These are phyloP conservation scores for Apodemus sylvaticus DNA, from an alignment of 2,113 vertebrate genomes.

Conservation along the genomic window DNA sequence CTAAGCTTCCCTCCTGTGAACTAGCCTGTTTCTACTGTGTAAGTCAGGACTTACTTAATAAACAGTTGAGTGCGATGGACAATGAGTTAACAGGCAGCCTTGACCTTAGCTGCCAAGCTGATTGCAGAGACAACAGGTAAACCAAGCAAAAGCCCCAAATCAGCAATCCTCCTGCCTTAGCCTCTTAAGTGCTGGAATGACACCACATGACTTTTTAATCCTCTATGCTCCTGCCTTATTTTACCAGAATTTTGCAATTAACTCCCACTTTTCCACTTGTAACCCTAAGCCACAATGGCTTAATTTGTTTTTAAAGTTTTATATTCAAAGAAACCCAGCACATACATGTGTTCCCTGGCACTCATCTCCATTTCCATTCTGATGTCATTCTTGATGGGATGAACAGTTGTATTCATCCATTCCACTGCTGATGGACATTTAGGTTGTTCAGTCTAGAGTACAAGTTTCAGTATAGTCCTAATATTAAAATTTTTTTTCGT, in stretches of 20 bases:
- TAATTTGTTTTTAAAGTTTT: conserved; percentile 5
- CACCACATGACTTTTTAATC: not conserved
- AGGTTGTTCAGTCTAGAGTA: not conserved
- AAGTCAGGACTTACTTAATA: not conserved
- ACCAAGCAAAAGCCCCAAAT: not conserved
- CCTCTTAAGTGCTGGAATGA: not conserved
- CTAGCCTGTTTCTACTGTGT: not conserved
- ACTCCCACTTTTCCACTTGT: not conserved
- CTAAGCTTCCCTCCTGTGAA: not conserved
- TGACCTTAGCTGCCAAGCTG: not conserved
- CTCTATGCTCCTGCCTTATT: not conserved
- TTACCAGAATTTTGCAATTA: not conserved
- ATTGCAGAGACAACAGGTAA: not conserved
- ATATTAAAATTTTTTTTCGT: too few relatives aligned
- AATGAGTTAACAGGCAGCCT: not conserved
- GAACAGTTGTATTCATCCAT: not conserved
- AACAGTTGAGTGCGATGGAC: not conserved
- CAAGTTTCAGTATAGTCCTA: not conserved
- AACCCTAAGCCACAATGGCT: not conserved
- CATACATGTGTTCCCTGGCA: not conserved
- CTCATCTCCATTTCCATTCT: not conserved
- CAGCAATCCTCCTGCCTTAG: not conserved
- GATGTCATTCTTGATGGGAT: not conserved
- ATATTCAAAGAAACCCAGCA: not conserved
- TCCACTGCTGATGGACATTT: not conserved